A percentile compares a stretch with the other conserved stretches of the same genome.
Conservation (phyloP, 2,113 vertebrate species). For the Hippocampus mohnikei region DNA sequence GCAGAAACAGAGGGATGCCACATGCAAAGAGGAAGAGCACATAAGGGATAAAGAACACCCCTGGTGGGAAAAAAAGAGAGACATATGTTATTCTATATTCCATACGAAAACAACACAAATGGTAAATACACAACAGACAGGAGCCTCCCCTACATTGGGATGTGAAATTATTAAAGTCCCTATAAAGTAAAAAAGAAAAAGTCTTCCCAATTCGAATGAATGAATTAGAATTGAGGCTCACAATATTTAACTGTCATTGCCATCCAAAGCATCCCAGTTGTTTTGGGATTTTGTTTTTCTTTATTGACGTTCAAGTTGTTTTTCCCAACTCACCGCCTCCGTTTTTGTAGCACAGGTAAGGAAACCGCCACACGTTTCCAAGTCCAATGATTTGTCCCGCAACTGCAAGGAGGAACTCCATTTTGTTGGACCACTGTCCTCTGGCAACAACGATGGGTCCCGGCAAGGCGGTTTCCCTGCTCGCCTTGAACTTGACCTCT, state of each 20-base stretch:
- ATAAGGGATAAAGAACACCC: conserved; percentile 77
- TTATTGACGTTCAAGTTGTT: not conserved
- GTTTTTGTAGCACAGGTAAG: conserved; percentile 79
- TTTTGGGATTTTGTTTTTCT: not conserved
- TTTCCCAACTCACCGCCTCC: conserved; percentile 69
- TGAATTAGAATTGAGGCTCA: not conserved
- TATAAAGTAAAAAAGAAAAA: too few relatives aligned
- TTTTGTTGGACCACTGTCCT: conserved; percentile 75
- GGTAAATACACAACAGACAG: not conserved
- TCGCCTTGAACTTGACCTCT: conserved; percentile 51
- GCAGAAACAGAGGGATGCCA: conserved; percentile 74
- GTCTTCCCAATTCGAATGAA: too few relatives aligned
- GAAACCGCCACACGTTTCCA: conserved; percentile 78
- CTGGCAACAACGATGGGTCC: conserved; percentile 32
- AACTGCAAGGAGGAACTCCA: conserved; percentile 75
- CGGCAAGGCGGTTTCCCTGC: conserved; percentile 3
- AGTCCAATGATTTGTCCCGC: conserved; percentile 77
- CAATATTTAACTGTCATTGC: not conserved
- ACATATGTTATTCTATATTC: not conserved
- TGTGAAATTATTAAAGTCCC: not conserved
- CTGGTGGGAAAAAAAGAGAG: conserved; percentile 40
- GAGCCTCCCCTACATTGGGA: not conserved
- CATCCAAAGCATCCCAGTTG: not conserved
- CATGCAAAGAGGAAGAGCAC: conserved; percentile 73
- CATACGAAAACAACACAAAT: not conserved